Evolutionary conservation across 1,140 invertebrate species (phyloP), one percentile per base, ranked within the genome.

Genomic region (Atta colombica): DNA sequence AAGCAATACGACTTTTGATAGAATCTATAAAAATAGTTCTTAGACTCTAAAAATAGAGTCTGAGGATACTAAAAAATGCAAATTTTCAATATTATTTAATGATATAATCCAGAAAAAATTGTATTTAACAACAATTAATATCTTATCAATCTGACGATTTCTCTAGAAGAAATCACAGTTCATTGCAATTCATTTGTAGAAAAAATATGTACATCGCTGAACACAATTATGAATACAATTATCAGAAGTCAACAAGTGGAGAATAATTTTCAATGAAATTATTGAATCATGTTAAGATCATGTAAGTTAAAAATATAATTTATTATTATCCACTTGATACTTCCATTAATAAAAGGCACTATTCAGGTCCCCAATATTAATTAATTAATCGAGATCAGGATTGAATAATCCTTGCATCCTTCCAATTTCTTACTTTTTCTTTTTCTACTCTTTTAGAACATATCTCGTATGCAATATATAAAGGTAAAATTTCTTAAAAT

Each of bases 281-380:
- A 45, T 28, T 14, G n/a, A 68, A 68, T 66, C 5, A 53, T 25
- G 4, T 69, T 21, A 81, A 58, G 2, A 6, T n/a, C n/a, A n/a
- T 60, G 28, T 84, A 74, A 63, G 51, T 18, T 74, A 18, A 74
- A 74, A 28, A 72, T 82, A 31, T 7, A 68, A 35, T n/a, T 2
- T 31, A 51, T 28, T 74, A 51, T 74, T n/a, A 58, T 84, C 55
- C 18, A 84, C 55, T 75, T 75, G 21, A 84, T n/a, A 77, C 18
- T 87, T 77, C 12, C 12, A 53, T 81, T 45, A 75, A 71, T 61
- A 69, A 60, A 90, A 90, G 89, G 89, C 89, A 90, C 89, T 89
- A 77, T 51, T 77, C 69, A 89, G 63, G 84, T 87, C 77, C 77
- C 68, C 71, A 14, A 71, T 77, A 77, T 86, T 31, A 63, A 16